Conservation (phyloP, 2,113 vertebrate genomes). For the Pica pica region DNA sequence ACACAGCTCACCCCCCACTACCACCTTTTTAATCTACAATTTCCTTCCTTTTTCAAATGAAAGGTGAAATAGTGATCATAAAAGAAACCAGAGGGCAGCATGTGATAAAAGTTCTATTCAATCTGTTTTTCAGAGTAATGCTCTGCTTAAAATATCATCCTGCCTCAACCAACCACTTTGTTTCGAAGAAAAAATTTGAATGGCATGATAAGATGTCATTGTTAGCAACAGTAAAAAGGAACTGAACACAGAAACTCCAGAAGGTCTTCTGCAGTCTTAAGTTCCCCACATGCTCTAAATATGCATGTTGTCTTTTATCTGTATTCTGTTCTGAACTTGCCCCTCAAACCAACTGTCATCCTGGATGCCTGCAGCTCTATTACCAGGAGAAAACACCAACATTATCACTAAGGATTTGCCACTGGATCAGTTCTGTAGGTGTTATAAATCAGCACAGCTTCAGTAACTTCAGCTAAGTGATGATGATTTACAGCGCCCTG, state of each 20-base stretch:
- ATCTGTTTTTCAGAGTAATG: neutral
- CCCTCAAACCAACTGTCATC: neutral
- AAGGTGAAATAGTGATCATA: neutral
- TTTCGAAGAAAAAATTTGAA: slow-evolving; percentile 2
- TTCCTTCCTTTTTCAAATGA: neutral
- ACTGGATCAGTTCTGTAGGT: neutral
- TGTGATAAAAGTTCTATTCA: slow-evolving; percentile 11
- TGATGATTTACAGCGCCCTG: neutral
- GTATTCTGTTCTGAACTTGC: neutral
- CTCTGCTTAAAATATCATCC: slow-evolving; percentile 15
- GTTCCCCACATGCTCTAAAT: neutral
- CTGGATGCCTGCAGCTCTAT: neutral
- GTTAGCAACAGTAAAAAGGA: neutral
- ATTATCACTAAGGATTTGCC: slow-evolving; percentile 1
- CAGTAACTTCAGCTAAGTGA: neutral
- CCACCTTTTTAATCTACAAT: neutral
- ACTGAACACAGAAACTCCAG: slow-evolving; percentile 12
- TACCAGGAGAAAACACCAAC: neutral
- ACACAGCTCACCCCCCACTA: neutral
- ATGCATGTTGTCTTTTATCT: neutral
- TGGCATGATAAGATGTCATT: slow-evolving; percentile 9
- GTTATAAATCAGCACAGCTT: slow-evolving; percentile 22
- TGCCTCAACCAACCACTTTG: neutral
- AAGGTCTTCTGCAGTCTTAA: neutral
- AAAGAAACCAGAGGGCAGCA: slow-evolving; percentile 28